Evolutionary conservation across 2,797 vertebrate species (phyloP).

Genomic region (Takifugu rubripes): DNA sequence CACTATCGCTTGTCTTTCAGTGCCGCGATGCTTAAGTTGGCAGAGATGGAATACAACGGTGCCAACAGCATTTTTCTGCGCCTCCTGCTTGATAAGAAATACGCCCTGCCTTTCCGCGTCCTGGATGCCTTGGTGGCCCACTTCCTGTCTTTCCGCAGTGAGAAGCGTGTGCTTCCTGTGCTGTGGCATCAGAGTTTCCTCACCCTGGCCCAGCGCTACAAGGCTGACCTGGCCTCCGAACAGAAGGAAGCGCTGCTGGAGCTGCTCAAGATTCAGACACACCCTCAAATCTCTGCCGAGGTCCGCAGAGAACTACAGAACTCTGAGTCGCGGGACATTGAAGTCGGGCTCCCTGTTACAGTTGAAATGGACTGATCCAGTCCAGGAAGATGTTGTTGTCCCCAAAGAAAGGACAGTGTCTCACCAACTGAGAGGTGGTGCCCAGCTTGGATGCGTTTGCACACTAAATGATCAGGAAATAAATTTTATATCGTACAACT

Average conservation of each 20-base stretch:
- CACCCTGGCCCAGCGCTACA: conserved; percentile 91
- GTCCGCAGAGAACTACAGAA: conserved; percentile 89
- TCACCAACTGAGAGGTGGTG: background rate
- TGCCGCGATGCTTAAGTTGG: conserved; percentile 93
- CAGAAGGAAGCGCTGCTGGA: conserved; percentile 91
- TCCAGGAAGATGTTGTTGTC: conserved; percentile 4
- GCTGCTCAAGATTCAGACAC: conserved; percentile 87
- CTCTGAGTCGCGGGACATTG: conserved; percentile 82
- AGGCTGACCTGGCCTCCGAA: conserved; percentile 89
- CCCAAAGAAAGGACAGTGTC: background rate
- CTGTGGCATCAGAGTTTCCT: conserved; percentile 97
- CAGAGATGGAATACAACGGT: conserved; percentile 94
- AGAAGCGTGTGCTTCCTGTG: conserved; percentile 87
- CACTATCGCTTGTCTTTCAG: conserved; percentile 62
- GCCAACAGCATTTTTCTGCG: conserved; percentile 98
- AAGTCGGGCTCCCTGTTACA: conserved; percentile 66
- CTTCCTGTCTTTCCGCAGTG: conserved; percentile 89
- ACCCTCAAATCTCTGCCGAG: conserved; percentile 82
- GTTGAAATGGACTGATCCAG: conserved; percentile 75
- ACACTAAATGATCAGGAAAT: conserved; percentile 10
- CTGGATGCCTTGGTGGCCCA: conserved; percentile 93
- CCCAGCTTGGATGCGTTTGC: conserved; percentile 4
- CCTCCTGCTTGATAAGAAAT: conserved; percentile 94
- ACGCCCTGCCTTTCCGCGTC: conserved; percentile 96
- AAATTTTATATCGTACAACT: background rate